These are phyloP conservation scores for Egretta garzetta DNA, from an alignment of 2,113 vertebrate genomes.

Conservation along the genomic window DNA sequence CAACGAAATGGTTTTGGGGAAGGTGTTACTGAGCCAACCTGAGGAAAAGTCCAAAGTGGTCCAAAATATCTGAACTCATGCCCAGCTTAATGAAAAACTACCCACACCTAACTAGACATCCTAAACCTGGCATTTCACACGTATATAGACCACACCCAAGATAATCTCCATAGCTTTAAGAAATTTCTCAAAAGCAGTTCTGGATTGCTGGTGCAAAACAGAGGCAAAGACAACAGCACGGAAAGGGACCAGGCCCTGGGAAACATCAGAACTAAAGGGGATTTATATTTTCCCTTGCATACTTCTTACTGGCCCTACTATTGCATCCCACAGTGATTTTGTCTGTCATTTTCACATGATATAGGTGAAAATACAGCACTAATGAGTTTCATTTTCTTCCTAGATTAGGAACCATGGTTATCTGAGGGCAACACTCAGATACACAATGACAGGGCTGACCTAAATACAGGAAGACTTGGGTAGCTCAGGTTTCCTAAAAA, in stretches of 20 bases:
- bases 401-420: not conserved
- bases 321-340: not conserved
- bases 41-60: not conserved
- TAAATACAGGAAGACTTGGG: conserved; percentile 17
- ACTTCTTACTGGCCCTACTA: not conserved
- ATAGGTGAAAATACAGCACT: not conserved
- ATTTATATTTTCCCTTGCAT: not conserved
- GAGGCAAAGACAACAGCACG: not conserved
- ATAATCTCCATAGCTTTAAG: not conserved
- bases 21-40: not conserved
- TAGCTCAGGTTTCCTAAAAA: conserved; percentile 38
- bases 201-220: not conserved
- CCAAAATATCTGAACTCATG: not conserved
- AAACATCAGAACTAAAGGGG: not conserved
- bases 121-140: not conserved
- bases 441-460: conserved; percentile 3
- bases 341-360: not conserved
- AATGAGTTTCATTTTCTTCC: not conserved
- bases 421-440: not conserved
- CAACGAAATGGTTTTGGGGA: not conserved
- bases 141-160: not conserved
- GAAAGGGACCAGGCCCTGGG: not conserved
- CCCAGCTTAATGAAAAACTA: not conserved
- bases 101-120: not conserved
- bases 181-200: not conserved